These are phyloP conservation scores for Apostichopus leukothele DNA, from an alignment of 53 echinoderm and acorn worm genomes.

Conservation along the genomic window DNA sequence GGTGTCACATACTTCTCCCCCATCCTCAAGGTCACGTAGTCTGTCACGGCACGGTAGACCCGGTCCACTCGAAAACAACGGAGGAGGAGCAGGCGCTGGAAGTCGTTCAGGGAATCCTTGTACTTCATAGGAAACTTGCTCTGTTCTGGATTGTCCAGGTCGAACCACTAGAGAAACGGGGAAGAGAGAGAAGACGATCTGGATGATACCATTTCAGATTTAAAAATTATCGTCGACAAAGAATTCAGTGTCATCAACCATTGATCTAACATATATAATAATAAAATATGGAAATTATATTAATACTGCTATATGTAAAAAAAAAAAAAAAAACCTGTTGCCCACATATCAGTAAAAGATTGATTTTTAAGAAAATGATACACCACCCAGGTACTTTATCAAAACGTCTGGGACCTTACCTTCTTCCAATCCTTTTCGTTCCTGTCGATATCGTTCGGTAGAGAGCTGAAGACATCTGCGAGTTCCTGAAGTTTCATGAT, in stretches of 20 bases:
- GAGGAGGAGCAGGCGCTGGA: slow-evolving; percentile 83
- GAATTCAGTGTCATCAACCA: too few species aligned
- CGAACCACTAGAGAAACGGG: slow-evolving; percentile 76
- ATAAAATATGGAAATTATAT: too few species aligned
- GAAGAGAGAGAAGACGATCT: not conserved
- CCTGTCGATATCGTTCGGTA: slow-evolving; percentile 90
- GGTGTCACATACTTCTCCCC: slow-evolving; percentile 99
- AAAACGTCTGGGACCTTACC: slow-evolving; percentile 46
- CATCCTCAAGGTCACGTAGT: slow-evolving; percentile 89
- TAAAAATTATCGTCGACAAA: too few species aligned
- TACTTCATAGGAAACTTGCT: slow-evolving; percentile 79
- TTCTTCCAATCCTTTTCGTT: slow-evolving; percentile 80
- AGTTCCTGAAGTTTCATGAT: slow-evolving; percentile 88
- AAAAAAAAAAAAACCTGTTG: too few species aligned
- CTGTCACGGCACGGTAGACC: slow-evolving; percentile 94
- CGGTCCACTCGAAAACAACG: slow-evolving; percentile 98
- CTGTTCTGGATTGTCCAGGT: slow-evolving; percentile 91
- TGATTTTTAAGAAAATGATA: not conserved
- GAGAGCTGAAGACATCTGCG: slow-evolving; percentile 69
- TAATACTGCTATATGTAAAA: too few species aligned
- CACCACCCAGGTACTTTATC: not conserved
- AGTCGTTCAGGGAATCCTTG: slow-evolving; percentile 70
- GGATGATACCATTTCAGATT: not conserved
- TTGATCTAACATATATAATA: too few species aligned
- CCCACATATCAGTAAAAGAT: not conserved